A percentile compares a stretch with the other conserved stretches of the same genome.
Evolutionary conservation across 2,888 invertebrate species (phyloP).

Genomic region (Smittia aterrima): DNA sequence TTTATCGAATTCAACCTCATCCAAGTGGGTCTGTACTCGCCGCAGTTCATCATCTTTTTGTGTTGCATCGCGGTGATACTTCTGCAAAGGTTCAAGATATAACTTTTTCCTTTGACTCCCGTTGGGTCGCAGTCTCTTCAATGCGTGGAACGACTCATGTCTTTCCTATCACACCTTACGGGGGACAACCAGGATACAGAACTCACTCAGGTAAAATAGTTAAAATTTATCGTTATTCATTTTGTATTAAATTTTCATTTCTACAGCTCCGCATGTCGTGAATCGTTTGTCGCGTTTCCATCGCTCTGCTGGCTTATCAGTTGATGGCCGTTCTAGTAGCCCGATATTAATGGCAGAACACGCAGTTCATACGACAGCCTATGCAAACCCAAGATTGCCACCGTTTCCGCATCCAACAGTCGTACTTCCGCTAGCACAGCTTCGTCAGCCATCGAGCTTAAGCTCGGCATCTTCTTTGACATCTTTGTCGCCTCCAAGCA

Average conservation of each 20-base stretch:
- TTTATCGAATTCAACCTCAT: slow-evolving; percentile 92
- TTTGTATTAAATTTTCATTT: background rate
- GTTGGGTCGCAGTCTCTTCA: slow-evolving; percentile 96
- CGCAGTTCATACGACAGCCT: slow-evolving; percentile 59
- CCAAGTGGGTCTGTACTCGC: slow-evolving; percentile 82
- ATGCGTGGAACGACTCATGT: slow-evolving; percentile 96
- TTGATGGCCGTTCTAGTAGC: slow-evolving; percentile 69
- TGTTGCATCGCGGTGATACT: slow-evolving; percentile 92
- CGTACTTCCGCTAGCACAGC: slow-evolving; percentile 78
- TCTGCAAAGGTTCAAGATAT: slow-evolving; percentile 93
- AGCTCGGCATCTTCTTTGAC: slow-evolving; percentile 46
- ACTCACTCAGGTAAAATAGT: slow-evolving; percentile 64
- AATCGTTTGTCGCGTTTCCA: slow-evolving; percentile 94
- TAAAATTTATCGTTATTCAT: background rate
- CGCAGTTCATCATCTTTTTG: slow-evolving; percentile 91
- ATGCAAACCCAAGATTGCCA: slow-evolving; percentile 84
- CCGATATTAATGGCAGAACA: slow-evolving; percentile 54
- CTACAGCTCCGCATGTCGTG: slow-evolving; percentile 84
- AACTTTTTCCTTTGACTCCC: slow-evolving; percentile 85
- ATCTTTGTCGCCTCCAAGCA: slow-evolving; percentile 44
- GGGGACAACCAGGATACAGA: slow-evolving; percentile 84
- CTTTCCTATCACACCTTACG: slow-evolving; percentile 95
- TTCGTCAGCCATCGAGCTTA: slow-evolving; percentile 65
- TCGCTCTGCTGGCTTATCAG: slow-evolving; percentile 86
- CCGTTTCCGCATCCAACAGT: slow-evolving; percentile 86